Conservation (phyloP, 2,888 invertebrate species). For the Drosophila yooni region DNA sequence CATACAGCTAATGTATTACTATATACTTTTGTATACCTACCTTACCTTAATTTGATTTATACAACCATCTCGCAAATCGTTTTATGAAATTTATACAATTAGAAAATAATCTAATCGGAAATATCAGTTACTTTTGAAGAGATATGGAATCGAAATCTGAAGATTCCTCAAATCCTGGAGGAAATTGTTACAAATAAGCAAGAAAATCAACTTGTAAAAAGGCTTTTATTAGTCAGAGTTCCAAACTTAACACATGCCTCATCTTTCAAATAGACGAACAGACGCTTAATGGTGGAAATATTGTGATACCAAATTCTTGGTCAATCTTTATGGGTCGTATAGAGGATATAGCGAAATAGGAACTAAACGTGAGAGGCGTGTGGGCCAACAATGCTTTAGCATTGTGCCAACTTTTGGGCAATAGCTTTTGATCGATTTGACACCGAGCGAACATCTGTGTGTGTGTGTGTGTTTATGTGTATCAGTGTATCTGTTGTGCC, state of each 20-base stretch:
- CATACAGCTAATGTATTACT: neutral
- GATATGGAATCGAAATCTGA: neutral
- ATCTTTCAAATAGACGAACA: neutral
- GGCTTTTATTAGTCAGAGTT: no score
- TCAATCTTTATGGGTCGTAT: slow-evolving; percentile 5
- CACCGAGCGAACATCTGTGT: neutral
- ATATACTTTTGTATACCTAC: no score
- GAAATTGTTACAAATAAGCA: neutral
- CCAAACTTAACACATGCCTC: neutral
- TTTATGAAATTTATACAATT: neutral
- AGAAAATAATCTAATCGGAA: neutral
- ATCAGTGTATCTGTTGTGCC: slow-evolving; percentile 14
- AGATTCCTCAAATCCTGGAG: neutral
- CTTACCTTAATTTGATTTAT: neutral
- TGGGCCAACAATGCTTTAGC: slow-evolving; percentile 33
- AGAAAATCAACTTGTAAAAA: neutral
- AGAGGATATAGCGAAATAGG: slow-evolving; percentile 3
- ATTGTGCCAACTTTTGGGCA: slow-evolving; percentile 41
- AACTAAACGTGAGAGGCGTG: neutral
- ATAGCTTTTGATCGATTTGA: slow-evolving; percentile 50
- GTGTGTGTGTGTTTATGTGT: slow-evolving; percentile 6
- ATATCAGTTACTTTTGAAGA: neutral
- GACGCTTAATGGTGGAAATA: neutral
- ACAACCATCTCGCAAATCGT: neutral
- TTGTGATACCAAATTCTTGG: slow-evolving; percentile 16